These are phyloP conservation scores for Lytechinus pictus DNA, from an alignment of 35 echinoderm and acorn worm genomes.

Conservation along the genomic window DNA sequence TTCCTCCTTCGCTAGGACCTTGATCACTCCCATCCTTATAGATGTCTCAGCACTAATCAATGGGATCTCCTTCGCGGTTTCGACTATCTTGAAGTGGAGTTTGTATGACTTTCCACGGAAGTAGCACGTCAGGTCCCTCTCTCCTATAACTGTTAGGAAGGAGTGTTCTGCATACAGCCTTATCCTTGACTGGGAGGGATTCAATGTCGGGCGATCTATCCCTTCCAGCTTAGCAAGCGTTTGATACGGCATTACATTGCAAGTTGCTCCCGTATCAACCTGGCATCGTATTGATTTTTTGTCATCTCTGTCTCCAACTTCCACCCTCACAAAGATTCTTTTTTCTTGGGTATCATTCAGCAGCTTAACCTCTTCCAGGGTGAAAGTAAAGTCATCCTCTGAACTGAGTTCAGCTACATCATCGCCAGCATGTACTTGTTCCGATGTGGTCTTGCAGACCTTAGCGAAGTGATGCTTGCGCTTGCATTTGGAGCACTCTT, in stretches of 20 bases:
- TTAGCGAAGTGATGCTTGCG: background rate
- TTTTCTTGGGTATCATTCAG: background rate
- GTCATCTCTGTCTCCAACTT: background rate
- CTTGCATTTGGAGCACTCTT: conserved; percentile 26
- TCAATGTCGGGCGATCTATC: background rate
- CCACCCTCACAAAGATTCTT: background rate
- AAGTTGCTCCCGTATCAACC: conserved; percentile 32
- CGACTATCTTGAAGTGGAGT: conserved; percentile 29
- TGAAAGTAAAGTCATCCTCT: conserved; percentile 8
- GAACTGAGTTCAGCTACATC: background rate
- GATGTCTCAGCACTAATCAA: background rate
- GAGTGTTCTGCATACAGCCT: conserved; percentile 18
- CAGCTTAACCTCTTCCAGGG: background rate
- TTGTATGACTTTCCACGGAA: background rate
- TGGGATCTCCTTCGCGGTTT: background rate
- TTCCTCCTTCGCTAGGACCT: background rate
- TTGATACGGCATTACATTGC: background rate
- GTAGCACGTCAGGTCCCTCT: background rate
- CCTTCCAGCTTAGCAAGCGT: background rate
- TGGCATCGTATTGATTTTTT: background rate
- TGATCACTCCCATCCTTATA: conserved; percentile 29
- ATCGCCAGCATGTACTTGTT: background rate
- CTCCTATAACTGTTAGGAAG: conserved; percentile 15
- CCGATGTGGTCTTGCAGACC: background rate
- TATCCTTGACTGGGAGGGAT: background rate